A percentile compares a stretch with the other conserved stretches of the same genome.
Evolutionary conservation across 2,888 invertebrate genomes (phyloP).

Genomic region (Diaphora mendica): DNA sequence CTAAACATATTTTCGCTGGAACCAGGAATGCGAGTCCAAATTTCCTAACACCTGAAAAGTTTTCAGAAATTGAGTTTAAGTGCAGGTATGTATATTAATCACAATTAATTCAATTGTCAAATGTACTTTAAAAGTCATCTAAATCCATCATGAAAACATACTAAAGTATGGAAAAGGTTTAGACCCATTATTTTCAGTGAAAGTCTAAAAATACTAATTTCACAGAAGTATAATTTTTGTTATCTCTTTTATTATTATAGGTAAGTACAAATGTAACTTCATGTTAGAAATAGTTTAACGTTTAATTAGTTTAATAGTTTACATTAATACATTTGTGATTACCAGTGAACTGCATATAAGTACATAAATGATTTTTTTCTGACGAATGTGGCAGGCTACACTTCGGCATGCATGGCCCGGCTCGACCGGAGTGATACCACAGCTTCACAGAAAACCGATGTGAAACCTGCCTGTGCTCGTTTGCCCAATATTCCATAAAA

Average conservation of each 20-base stretch:
- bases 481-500: too few relatives aligned
- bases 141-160: not conserved
- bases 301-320: too few relatives aligned
- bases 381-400: not conserved
- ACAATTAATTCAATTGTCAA: not conserved
- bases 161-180: not conserved
- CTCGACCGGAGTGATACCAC: too few relatives aligned
- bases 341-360: not conserved
- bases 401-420: too few relatives aligned
- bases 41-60: slow-evolving; percentile 70
- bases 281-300: not conserved
- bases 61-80: slow-evolving; percentile 64
- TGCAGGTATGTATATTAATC: slow-evolving; percentile 68
- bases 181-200: not conserved
- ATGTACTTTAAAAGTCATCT: not conserved
- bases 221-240: not conserved
- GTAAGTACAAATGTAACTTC: too few relatives aligned
- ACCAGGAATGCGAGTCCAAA: slow-evolving; percentile 68
- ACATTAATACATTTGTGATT: not conserved
- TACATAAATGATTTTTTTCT: not conserved
- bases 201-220: not conserved
- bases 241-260: not conserved
- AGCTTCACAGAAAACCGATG: too few relatives aligned
- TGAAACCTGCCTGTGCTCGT: too few relatives aligned
- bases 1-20: slow-evolving; percentile 56